Evolutionary conservation across 2,113 vertebrate genomes (phyloP), one percentile per base, ranked within the genome.

Genomic region (Tichodroma muraria): DNA sequence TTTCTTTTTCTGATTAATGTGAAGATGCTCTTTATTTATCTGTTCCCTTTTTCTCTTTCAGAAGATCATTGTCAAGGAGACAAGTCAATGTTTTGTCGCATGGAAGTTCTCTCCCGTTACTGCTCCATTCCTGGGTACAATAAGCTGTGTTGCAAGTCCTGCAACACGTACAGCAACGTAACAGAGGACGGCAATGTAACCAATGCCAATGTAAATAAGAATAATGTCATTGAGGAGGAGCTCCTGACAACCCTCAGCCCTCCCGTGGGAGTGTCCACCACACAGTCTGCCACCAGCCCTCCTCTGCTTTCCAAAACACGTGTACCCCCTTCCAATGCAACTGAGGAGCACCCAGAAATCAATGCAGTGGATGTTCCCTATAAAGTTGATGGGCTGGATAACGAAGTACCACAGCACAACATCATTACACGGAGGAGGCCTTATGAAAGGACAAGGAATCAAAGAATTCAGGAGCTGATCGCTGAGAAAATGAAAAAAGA

Each of bases 131-230:
- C 99, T 31, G 98, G 98, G 69, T 99, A 98, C 97, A 98, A 98
- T 95, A 98, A 98, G 73, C 98, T 99, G 82, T 99, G 99, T 96
- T 99, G 99, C 98, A 98, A 98, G 93, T 98, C 98, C 87, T 99
- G 99, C 93, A 98, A 97, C 42, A 88, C 69, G 15, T 82, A 98
- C 66, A 90, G 44, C 95, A 96, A 97, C 80, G 4, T 84, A 78
- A 97, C 96, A 17, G 38, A 78, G 22, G 66, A 59, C 2, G 15
- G 54, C 24, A 94, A 96, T 28, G 92, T 81, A 9, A 95, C 93
- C 6, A 38, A 94, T 60, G 61, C 86, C 3, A 84, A 92, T 3
- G 70, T 77, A 4, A 96, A 95, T 78, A 97, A 93, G 92, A 95
- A 97, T 94, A 96, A 98, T 33, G 60, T 92, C 75, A 95, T 97